phyloP scores from a whole-genome alignment of 2,113 vertebrate genomes.

The Prinia subflava region DNA sequence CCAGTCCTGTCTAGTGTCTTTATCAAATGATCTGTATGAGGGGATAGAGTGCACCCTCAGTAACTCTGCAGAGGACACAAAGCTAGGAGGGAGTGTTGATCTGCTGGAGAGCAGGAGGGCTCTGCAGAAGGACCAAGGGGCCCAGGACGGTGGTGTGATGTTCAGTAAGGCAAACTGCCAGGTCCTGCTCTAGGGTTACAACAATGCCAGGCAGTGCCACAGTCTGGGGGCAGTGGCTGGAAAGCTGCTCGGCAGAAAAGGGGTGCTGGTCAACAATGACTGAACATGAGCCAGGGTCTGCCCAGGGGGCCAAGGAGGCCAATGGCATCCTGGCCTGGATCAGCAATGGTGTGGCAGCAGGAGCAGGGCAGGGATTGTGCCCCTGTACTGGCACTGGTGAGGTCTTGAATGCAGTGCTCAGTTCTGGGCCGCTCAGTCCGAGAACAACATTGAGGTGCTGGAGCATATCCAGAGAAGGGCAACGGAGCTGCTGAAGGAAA shows the following conservation, averaged over 20 bases:
- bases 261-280: fast-evolving
- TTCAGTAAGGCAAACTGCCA: background rate
- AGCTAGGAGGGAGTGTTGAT: background rate
- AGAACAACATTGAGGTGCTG: background rate
- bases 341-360: background rate
- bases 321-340: background rate
- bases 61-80: background rate
- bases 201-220: background rate
- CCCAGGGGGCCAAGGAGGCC: fast-evolving
- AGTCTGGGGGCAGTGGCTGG: background rate
- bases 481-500: background rate
- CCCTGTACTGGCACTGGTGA: background rate
- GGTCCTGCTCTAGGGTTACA: background rate
- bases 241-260: background rate
- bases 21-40: background rate
- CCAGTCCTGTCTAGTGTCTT: background rate
- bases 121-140: background rate
- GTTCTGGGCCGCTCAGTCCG: fast-evolving
- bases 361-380: background rate
- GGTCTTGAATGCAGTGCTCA: background rate
- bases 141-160: background rate
- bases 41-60: background rate
- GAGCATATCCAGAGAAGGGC: background rate
- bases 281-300: background rate
- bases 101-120: background rate